Base-by-base conservation (phyloP, 2,113 vertebrate genomes). In the Apteryx owenii region DNA sequence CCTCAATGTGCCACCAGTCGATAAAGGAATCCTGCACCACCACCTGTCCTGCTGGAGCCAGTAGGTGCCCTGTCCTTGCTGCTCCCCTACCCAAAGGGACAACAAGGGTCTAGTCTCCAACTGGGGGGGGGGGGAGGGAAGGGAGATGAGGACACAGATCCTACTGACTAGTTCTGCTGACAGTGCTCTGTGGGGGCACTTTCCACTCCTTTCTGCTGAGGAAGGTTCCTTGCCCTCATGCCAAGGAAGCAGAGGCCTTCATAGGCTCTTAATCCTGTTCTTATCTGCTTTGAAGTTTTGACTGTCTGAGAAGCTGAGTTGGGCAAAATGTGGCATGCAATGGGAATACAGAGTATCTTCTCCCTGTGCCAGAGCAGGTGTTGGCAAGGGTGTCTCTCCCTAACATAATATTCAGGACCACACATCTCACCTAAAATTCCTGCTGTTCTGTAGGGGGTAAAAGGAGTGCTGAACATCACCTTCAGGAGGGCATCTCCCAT, bases 1-100 rank as follows among this genome's bases (percentile, higher is more conserved):
- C 58, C 11, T 97, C 85, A 0, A 15, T 97, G 60, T 98, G 98
- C 81, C 96, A 97, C 76, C 51, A 1, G 5, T 79, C 54, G 15
- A 44, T 83, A 8, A 50, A 60, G 8, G 64, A 72, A 5, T 72
- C 94, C 80, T 98, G 98, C 21, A 26, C 1, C 29, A 51, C 8
- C 9, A 2, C 61, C 38, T 98, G 97, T 80, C 88, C 90, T 83
- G 25, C 42, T 54, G 25, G 68, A 77, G 54, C 54, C 54, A 85
- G 96, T 97, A 76, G 97, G 97, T 95, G 73, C 62, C 66, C 13
- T 20, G 50, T 14, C 38, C 12, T 10, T 64, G 5, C 13, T 36
- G 65, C n/a, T 22, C 61, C 42, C 21, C 31, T 12, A 4, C 10
- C 58, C 29, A n/a, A 36, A 80, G 14, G 46, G 22, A 1, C 6